Conservation (phyloP, 1,140 invertebrate species). For the Hyposmocoma kahamanoa region DNA sequence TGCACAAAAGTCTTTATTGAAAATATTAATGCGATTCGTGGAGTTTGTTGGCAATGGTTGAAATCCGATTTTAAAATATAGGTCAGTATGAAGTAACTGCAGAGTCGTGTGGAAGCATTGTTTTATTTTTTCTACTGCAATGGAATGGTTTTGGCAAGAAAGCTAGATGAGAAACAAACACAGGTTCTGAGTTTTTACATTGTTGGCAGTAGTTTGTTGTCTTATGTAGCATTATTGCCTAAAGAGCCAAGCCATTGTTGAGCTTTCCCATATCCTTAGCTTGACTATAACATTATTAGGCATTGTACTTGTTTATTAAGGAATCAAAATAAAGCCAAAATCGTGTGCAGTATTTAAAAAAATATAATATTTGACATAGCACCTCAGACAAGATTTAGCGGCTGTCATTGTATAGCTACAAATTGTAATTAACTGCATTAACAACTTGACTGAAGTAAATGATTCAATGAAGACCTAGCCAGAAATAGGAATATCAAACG, state of each 20-base stretch:
- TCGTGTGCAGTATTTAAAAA: too few species aligned
- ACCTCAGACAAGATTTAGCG: too few species aligned
- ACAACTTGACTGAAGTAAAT: too few species aligned
- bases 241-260: constrained; percentile 15
- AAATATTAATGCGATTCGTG: not conserved
- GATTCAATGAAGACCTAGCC: too few species aligned
- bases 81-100: not conserved
- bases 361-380: too few species aligned
- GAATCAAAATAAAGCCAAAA: too few species aligned
- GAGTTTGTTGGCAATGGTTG: not conserved
- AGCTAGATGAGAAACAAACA: constrained; percentile 23
- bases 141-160: constrained; percentile 21
- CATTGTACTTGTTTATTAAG: too few species aligned
- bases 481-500: too few species aligned
- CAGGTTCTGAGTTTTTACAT: constrained; percentile 17
- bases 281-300: too few species aligned
- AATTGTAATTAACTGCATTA: too few species aligned
- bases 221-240: constrained; percentile 22
- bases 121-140: constrained; percentile 23
- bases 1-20: not conserved
- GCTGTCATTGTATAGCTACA: too few species aligned
- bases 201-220: constrained; percentile 34
- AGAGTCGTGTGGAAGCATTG: constrained; percentile 9
- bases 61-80: not conserved
- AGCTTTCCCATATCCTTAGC: too few species aligned